Base-by-base conservation (phyloP, 2,113 vertebrate genomes). In the Cryptotis parvus region DNA sequence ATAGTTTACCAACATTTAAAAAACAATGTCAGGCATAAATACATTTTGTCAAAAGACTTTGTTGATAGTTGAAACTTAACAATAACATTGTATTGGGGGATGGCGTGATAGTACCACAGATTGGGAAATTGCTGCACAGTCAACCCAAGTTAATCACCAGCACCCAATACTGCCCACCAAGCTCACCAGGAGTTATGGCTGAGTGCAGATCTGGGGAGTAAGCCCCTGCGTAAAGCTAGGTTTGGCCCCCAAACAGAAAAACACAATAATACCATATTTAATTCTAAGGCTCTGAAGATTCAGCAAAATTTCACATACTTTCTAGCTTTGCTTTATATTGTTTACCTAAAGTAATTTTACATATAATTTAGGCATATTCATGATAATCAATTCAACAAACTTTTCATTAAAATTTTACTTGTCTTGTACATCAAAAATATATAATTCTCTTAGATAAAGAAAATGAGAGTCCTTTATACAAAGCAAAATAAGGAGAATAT, bases 361-460 rank as follows among this genome's bases (percentile, higher is more conserved):
- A 58, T 33, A 6, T 6, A 49, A 49, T 49, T 49, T 49, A 92
- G 81, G 22, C 0, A 4, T 66, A 75, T 3, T 79, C 63, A 83
- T 90, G 29, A 73, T 68, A 82, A 79, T 75, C 39, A 75, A 1
- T 75, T 92, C 27, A 91, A 85, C 12, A 74, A 91, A 83, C 33
- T 12, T 73, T 95, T 37, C 22, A 79, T 26, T 65, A 86, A 20
- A 58, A 58, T 58, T 58, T 58, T 24, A 90, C 31, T 90, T 35
- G n/a, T 87, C 33, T 86, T 84, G 49, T 20, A 29, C 73, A 63
- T 58, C 10, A 80, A 16, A 73, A 52, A 84, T 68, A 89, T 58
- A 58, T 49, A 14, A 9, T 58, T 58, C 55, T 22, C 24, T 43
- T 14, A 73, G 39, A 52, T 74, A 12, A 85, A 66, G 22, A 31